phyloP scores from a whole-genome alignment of 2,888 invertebrate species.

The Epirrita christyi region DNA sequence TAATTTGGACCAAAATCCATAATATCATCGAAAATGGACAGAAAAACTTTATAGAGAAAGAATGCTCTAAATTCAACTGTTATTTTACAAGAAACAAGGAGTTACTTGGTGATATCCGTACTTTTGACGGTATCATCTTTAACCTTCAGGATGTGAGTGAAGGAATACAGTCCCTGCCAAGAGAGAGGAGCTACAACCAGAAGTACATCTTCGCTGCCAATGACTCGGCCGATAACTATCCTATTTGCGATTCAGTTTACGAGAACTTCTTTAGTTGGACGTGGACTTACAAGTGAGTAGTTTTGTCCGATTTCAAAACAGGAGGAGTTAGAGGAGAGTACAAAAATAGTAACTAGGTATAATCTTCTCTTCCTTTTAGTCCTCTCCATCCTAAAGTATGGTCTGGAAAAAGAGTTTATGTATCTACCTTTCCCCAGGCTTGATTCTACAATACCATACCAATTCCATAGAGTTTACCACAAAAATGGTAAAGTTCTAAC shows the following conservation, averaged over 20 bases:
- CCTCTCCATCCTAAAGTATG: no score
- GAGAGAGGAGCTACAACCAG: constrained; percentile 54
- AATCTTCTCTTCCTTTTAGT: no score
- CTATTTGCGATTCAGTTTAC: constrained; percentile 60
- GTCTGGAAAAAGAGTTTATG: no score
- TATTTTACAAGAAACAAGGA: constrained; percentile 62
- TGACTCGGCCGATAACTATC: constrained; percentile 67
- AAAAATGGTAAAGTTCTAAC: constrained; percentile 50
- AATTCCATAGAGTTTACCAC: constrained; percentile 56
- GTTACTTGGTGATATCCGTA: constrained; percentile 56
- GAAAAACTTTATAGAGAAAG: constrained; percentile 47
- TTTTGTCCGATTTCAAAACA: no score
- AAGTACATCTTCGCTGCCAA: constrained; percentile 71
- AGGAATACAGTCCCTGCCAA: constrained; percentile 44
- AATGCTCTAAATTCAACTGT: constrained; percentile 61
- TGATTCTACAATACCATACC: constrained; percentile 58
- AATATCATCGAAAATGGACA: constrained; percentile 55
- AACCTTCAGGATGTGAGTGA: constrained; percentile 56
- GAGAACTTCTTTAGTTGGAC: constrained; percentile 76
- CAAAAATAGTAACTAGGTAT: no score
- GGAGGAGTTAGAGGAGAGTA: no score
- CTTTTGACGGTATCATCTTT: constrained; percentile 70
- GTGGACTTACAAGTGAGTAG: constrained; percentile 72
- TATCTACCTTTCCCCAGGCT: constrained; percentile 15
- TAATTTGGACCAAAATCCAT: constrained; percentile 63